Evolutionary conservation across 2,888 invertebrate genomes (phyloP).

Genomic region (Pachliopta kotzebuea): DNA sequence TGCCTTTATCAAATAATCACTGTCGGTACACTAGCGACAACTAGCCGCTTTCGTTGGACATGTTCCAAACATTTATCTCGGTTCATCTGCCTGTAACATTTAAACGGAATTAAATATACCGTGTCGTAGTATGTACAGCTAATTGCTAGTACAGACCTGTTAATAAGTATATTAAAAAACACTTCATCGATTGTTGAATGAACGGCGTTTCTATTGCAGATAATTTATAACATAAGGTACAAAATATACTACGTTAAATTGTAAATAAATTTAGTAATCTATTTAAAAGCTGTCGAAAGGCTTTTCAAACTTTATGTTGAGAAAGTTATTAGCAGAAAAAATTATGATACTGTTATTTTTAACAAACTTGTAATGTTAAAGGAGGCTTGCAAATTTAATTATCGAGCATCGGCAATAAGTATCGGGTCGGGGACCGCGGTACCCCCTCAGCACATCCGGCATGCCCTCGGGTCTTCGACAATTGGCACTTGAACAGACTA

Average conservation of each 20-base stretch:
- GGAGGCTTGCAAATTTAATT: background rate
- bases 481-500: conserved; percentile 24
- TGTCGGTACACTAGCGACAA: conserved; percentile 37
- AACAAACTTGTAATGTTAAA: background rate
- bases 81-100: conserved; percentile 35
- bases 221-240: no score
- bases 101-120: conserved; percentile 30
- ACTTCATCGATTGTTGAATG: background rate
- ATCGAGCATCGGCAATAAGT: conserved; percentile 7
- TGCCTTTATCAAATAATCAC: conserved; percentile 37
- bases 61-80: conserved; percentile 33
- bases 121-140: conserved; percentile 27
- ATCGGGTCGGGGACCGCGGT: conserved; percentile 12
- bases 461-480: conserved; percentile 9
- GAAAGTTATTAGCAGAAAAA: no score
- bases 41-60: conserved; percentile 29
- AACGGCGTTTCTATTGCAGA: no score
- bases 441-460: conserved; percentile 16
- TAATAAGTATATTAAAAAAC: background rate
- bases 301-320: no score
- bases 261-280: no score
- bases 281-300: no score
- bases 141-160: background rate
- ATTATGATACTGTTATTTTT: background rate
- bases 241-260: no score